Base-by-base conservation (phyloP, 2,797 vertebrate species). In the Anolis apletophallus region DNA sequence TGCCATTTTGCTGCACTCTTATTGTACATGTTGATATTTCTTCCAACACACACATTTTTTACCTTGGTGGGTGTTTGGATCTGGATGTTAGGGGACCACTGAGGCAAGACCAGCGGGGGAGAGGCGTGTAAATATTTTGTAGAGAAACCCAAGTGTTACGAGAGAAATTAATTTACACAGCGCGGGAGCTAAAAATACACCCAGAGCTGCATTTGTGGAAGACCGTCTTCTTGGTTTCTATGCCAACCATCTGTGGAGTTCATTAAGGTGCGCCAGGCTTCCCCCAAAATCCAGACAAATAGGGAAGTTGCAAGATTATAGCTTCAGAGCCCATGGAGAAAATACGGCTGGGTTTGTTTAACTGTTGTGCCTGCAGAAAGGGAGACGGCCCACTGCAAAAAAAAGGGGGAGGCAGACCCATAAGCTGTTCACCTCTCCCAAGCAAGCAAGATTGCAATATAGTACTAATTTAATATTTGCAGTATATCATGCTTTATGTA, bases 161-260 rank as follows among this genome's bases (percentile, higher is more conserved):
- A 87, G 72, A 87, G 88, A 85, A 85, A 89, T 11, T 1, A 90
- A 84, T 89, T 86, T 76, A 34, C 69, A 85, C 0, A 83, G 91
- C 61, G 23, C 55, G 32, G 73, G 19, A 83, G 84, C 55, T 79
- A 32, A 80, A 87, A 86, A 83, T 87, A 17, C 0, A 6, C 36
- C 5, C 46, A 0, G 1, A 23, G 89, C 87, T 78, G 64, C 40
- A 50, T 84, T 87, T 61, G 59, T 14, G 23, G 50, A 75, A 88
- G 87, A 81, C 79, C n/a, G 88, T 91, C 71, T 69, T 34, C 36
- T 0, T 13, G 87, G 93, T 92, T 94, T 89, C 94, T 87, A 91
- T 90, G 92, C 89, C 80, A 92, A 93, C 91, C 92, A 91, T 91
- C 88, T 67, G 89, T 77, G 76, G 90, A 79, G 92, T 83, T 85